Percentiles rank a stretch among this genome's conserved stretches.
These are phyloP conservation scores for Coccyzus lansbergi DNA, from an alignment of 2,797 vertebrate species.

Conservation along the genomic window DNA sequence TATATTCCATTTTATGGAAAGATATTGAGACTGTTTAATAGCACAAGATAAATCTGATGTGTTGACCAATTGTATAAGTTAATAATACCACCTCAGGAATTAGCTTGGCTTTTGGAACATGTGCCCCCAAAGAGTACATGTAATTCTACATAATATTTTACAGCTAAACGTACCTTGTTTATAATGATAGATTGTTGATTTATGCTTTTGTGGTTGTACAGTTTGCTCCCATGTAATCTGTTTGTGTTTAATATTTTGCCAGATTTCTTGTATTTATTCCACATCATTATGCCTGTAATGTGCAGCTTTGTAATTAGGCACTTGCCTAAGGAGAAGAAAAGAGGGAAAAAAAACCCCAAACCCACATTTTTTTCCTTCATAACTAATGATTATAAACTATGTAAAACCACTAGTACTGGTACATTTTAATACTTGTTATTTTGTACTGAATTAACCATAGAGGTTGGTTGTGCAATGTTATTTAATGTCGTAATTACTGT, in stretches of 20 bases:
- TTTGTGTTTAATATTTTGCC: conserved; percentile 82
- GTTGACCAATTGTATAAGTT: conserved; percentile 62
- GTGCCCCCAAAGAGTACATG: conserved; percentile 57
- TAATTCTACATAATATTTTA: conserved; percentile 61
- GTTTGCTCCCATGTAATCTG: conserved; percentile 81
- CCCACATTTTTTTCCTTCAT: conserved; percentile 67
- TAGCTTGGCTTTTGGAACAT: conserved; percentile 69
- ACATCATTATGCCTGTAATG: conserved; percentile 85
- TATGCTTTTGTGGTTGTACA: conserved; percentile 78
- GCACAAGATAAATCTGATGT: conserved; percentile 73
- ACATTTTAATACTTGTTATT: conserved; percentile 84
- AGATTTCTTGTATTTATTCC: conserved; percentile 92
- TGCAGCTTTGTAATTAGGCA: conserved; percentile 92
- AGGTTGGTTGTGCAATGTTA: conserved; percentile 88
- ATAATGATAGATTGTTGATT: conserved; percentile 69
- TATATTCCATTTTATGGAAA: conserved; percentile 35
- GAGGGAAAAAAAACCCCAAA: not conserved
- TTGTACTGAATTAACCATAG: conserved; percentile 84
- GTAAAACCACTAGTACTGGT: conserved; percentile 84
- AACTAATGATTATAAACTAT: conserved; percentile 76
- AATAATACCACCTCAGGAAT: conserved; percentile 79
- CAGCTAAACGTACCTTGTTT: conserved; percentile 74
- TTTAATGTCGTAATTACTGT: conserved; percentile 86
- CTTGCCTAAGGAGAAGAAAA: conserved; percentile 87
- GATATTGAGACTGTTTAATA: conserved; percentile 62